Base-by-base conservation (phyloP, 2,888 invertebrate genomes). In the Sclerodermus sp. region DNA sequence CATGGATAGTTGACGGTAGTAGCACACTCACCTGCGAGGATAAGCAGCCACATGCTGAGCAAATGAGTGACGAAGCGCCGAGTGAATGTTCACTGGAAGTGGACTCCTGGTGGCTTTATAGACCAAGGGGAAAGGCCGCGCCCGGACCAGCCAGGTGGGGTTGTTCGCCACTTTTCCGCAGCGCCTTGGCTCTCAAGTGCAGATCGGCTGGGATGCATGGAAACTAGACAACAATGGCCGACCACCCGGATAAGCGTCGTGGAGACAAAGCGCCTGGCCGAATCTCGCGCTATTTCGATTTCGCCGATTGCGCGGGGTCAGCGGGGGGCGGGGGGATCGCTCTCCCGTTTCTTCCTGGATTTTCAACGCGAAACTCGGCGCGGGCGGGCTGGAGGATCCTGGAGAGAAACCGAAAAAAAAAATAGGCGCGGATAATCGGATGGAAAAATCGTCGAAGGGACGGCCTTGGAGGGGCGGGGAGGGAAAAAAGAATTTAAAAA, bases 51-150 rank as follows among this genome's bases (percentile, higher is more conserved):
- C 76, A 76, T 76, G 70, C 67, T 67, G 74, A 69, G 70, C 59
- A 69, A 73, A 73, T 71, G 61, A 68, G 70, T 68, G 66, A 73
- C 67, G 68, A 68, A 63, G 64, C 68, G 70, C 56, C 59, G 71
- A 72, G 73, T 66, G 76, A 75, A 74, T 76, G 76, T 73, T 71
- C 68, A 58, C 61, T 66, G 55, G 64, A 68, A 66, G 68, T 71
- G 64, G 64, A 64, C 62, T 68, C 64, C 63, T 66, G 69, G 69
- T 70, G 67, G 71, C 72, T 75, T 76, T 76, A 76, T 76, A 76
- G 73, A 74, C 71, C 70, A 61, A 67, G 65, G 74, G 74, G 74
- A 76, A 76, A 75, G 76, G 76, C 76, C 69, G 70, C 71, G 71
- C 70, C 73, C 71, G 74, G 61, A 13, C 34, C 34, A 34, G 10